phyloP scores from a whole-genome alignment of 1,140 invertebrate genomes.

The Trissolcus basalis region DNA sequence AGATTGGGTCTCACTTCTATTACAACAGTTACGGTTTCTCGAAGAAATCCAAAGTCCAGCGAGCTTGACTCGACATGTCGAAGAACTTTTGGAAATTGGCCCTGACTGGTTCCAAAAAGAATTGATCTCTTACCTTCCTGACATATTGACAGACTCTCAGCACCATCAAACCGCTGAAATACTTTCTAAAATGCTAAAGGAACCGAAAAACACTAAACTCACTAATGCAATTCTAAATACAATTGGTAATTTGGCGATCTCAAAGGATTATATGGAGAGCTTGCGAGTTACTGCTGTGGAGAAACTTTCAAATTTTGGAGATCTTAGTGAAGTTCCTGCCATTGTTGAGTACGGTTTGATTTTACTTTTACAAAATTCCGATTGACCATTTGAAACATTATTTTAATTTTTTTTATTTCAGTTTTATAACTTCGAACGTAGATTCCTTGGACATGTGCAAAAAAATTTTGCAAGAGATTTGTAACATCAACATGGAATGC shows the following conservation, averaged over 20 bases:
- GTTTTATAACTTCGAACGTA: conserved; percentile 66
- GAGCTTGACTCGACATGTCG: conserved; percentile 59
- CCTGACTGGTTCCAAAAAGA: conserved; percentile 71
- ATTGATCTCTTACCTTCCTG: conserved; percentile 68
- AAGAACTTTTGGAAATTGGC: conserved; percentile 68
- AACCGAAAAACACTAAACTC: conserved; percentile 58
- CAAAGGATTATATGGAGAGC: conserved; percentile 67
- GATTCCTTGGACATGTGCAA: conserved; percentile 53
- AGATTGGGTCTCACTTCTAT: conserved; percentile 63
- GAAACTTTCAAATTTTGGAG: conserved; percentile 57
- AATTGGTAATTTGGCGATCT: conserved; percentile 67
- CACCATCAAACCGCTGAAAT: conserved; percentile 68
- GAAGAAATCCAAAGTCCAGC: conserved; percentile 64
- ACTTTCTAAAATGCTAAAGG: conserved; percentile 66
- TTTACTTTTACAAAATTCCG: too few relatives aligned
- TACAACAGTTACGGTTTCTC: conserved; percentile 72
- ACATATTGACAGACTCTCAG: conserved; percentile 69
- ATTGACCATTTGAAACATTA: too few relatives aligned
- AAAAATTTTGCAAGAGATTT: conserved; percentile 64
- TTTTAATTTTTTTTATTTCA: conserved; percentile 29
- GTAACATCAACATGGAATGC: conserved; percentile 66
- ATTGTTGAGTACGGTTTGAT: conserved; percentile 62
- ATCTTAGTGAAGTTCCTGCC: conserved; percentile 62
- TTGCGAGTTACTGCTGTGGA: conserved; percentile 63
- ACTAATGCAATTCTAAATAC: conserved; percentile 67